Percentiles rank a stretch among this genome's conserved stretches.
Conservation (phyloP, 92 coral and sea anemone genomes). For the Umimayanthus kanabou region DNA sequence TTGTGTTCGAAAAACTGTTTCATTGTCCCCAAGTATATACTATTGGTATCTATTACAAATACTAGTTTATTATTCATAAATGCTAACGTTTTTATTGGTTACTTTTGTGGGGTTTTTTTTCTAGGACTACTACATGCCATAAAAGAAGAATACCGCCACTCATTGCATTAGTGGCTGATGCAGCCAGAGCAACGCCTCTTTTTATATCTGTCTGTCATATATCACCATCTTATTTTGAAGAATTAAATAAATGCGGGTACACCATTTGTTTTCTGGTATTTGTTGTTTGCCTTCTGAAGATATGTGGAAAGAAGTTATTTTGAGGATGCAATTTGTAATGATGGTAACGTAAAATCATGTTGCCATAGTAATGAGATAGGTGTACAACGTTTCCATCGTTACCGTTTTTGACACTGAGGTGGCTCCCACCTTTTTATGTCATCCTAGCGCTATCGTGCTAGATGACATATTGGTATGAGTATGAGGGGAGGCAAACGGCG, state of each 20-base stretch:
- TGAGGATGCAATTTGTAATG: too few relatives aligned
- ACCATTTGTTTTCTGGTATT: not conserved
- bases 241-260: not conserved
- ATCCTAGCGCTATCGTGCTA: too few relatives aligned
- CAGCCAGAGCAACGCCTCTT: not conserved
- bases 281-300: too few relatives aligned
- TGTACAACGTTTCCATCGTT: too few relatives aligned
- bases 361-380: too few relatives aligned
- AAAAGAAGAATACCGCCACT: constrained; percentile 10
- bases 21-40: not conserved
- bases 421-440: too few relatives aligned
- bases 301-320: too few relatives aligned
- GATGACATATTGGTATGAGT: too few relatives aligned
- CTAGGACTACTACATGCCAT: constrained; percentile 10
- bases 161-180: constrained; percentile 1
- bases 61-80: not conserved
- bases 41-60: not conserved
- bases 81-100: not conserved
- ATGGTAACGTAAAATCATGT: too few relatives aligned
- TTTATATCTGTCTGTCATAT: not conserved
- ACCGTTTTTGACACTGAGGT: too few relatives aligned
- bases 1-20: too few relatives aligned
- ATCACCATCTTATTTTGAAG: not conserved
- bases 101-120: not conserved
- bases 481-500: too few relatives aligned